Evolutionary conservation across 2,888 invertebrate genomes (phyloP), one percentile per base, ranked within the genome.

Genomic region (Dioctria linearis): DNA sequence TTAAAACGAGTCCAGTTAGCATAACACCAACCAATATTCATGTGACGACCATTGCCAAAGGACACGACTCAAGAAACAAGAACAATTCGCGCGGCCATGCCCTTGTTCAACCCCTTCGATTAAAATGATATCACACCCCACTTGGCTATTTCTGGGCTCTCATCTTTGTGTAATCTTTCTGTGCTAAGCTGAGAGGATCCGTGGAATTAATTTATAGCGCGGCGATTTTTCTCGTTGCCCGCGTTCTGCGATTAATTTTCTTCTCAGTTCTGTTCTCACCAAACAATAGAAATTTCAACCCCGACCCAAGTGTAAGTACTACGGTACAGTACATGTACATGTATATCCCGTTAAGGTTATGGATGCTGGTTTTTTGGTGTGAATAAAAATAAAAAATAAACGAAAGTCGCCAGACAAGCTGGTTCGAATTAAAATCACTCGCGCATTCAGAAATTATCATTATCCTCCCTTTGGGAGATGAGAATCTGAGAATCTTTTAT

Each of bases 91-190:
- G 73, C 73, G 73, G 57, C 73, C 54, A 37, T 73, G 73, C 57
- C 73, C 73, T 59, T 42, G 73, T 40, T 73, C 73, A 66, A 78
- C 78, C 78, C 78, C 78, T 78, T 66, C 78, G 78, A 78, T 78
- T 78, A 78, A 78, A 78, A 78, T 66, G 78, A 78, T 78, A 78
- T 78, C 63, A 78, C 66, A 78, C 65, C 65, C 73, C 57, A 57
- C 57, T 57, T 57, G 57, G 57, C 51, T 39, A 49, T 51, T 57
- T 57, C 57, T 8, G 11, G 8, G 11, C 11, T 11, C 9, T 73
- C 57, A 40, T 57, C 42, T 73, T 40, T 11, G 57, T 40, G 25
- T 42, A 57, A 57, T 40, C 42, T 13, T 39, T 11, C 4, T 8
- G 3, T 54, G 6, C 43, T 73, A 11, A n/a, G n/a, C 25, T n/a